Evolutionary conservation across 2,113 vertebrate species (phyloP), one percentile per base, ranked within the genome.

Genomic region (Microtus richardsoni): DNA sequence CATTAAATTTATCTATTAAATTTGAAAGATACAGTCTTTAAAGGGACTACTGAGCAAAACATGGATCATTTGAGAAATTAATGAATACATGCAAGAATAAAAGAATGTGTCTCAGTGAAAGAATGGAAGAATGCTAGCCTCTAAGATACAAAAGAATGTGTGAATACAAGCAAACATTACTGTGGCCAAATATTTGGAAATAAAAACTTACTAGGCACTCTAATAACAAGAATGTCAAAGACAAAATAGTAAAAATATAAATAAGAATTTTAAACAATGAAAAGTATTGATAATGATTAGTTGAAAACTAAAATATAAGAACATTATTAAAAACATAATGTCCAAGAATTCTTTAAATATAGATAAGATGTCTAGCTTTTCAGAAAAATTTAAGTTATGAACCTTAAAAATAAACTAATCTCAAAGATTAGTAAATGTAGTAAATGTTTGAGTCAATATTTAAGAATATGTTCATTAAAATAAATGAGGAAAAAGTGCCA

Each of bases 401-500:
- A 44, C 33, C 12, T 33, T 13, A 79, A 94, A 74, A 49, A 78
- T 30, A 26, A 75, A 14, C 39, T 30, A 71, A 14, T 68, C 13
- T 4, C 30, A 92, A 75, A 87, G n/a, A n/a, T n/a, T n/a, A n/a
- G n/a, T n/a, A n/a, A n/a, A 41, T 11, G 28, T 52, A 3, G 8
- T 80, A 10, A 79, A 68, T 12, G 0, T 16, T 36, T 66, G 19
- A 85, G 7, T 58, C n/a, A n/a, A 22, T 41, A 85, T 4, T 75
- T 83, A 30, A 41, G 83, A 52, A 74, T 36, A 74, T 44, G 41
- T 13, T 22, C n/a, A 21, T 2, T 47, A 49, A 91, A 84, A 91
- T 8, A 21, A 33, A 2, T 2, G 5, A 3, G 0, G 17, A 24
- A 7, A 78, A 78, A 78, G 17, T 47, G 14, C 1, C 0, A 10